Conservation (phyloP, 2,797 vertebrate species). For the Cuculus canorus region DNA sequence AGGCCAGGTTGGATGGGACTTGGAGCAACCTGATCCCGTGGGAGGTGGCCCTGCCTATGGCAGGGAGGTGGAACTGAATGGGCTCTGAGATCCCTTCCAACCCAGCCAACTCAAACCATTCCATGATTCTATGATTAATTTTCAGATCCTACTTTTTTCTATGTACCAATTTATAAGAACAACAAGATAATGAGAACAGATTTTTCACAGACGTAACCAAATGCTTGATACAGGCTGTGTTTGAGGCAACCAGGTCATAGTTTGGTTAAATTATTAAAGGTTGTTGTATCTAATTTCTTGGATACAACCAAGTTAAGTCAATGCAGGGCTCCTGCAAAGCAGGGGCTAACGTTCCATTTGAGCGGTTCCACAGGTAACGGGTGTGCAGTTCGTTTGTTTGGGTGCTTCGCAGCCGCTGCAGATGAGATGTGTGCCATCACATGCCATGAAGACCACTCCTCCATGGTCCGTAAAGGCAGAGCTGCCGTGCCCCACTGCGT, state of each 20-base stretch:
- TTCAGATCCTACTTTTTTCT: neutral
- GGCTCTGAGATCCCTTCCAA: too few species aligned
- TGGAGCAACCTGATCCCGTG: too few species aligned
- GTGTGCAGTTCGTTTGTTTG: neutral
- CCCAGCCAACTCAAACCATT: too few species aligned
- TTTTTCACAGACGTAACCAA: neutral
- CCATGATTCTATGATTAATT: neutral
- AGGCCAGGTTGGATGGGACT: too few species aligned
- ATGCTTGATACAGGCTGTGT: neutral
- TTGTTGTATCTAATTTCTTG: neutral
- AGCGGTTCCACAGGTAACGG: neutral
- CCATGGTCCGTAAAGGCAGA: neutral
- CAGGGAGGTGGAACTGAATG: too few species aligned
- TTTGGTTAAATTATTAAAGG: slow-evolving; percentile 17
- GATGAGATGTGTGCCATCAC: accelerated
- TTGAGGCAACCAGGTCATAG: neutral
- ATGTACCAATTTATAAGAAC: neutral
- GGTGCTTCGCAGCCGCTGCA: accelerated
- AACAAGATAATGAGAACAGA: neutral
- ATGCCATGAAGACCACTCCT: accelerated
- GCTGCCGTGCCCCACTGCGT: neutral
- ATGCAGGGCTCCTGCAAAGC: neutral
- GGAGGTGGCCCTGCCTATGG: too few species aligned
- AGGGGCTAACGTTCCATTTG: neutral
- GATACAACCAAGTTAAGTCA: neutral